phyloP scores from a whole-genome alignment of 2,113 vertebrate species.

The mouse (Mus musculus) region GRCm39 chr11:76463001-76463500 shows the following conservation, averaged over 20 bases:
- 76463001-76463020: not conserved
- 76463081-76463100: not conserved
- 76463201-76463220: not conserved
- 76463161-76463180: not conserved
- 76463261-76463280: not conserved
- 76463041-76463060: not conserved
- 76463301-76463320: not conserved
- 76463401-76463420: not conserved
- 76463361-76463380: not conserved
- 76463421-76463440: not conserved
- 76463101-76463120: not conserved
- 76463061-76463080: not conserved
- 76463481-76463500: not conserved
- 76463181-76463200: not conserved
- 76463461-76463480: not conserved
- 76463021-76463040: not conserved
- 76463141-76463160: not conserved
- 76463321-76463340: not conserved
- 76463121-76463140: not conserved
- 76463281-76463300: not conserved
- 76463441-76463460: not conserved
- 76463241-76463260: not conserved
- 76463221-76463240: not conserved
- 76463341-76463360: not conserved
- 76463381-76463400: not conserved